These are phyloP conservation scores for Oceanites oceanicus DNA, from an alignment of 2,113 vertebrate genomes.

Conservation along the genomic window DNA sequence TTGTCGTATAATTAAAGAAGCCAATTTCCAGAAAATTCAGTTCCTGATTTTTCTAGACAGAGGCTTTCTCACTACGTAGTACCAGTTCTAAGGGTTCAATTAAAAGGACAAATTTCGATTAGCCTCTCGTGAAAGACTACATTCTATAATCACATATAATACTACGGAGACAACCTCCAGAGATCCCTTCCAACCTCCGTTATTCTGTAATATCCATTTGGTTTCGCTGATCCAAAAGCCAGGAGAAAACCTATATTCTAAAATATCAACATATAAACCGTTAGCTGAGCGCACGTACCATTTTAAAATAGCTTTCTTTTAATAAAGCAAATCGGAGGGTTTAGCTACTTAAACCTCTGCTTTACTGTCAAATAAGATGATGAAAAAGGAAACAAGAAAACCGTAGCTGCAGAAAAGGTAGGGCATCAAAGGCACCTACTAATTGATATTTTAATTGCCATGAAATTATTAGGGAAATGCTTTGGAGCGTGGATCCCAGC, in stretches of 20 bases:
- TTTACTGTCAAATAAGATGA: neutral
- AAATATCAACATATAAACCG: neutral
- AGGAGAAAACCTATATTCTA: neutral
- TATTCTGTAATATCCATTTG: neutral
- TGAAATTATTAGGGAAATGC: neutral
- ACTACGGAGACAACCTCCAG: neutral
- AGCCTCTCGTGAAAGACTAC: neutral
- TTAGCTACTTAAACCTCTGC: neutral
- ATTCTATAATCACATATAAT: neutral
- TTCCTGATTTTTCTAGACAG: neutral
- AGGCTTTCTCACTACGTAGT: neutral
- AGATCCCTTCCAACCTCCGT: neutral
- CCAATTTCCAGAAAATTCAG: neutral
- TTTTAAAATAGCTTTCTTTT: neutral
- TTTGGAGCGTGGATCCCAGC: neutral
- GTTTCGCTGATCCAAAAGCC: neutral
- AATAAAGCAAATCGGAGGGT: neutral
- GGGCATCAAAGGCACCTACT: neutral
- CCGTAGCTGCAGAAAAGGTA: fast-evolving
- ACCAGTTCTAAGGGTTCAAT: neutral
- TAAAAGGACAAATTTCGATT: neutral
- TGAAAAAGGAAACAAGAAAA: neutral
- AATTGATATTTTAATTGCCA: neutral
- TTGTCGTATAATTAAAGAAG: neutral
- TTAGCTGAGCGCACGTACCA: fast-evolving